A percentile compares a stretch with the other conserved stretches of the same genome.
Conservation (phyloP, 2,888 invertebrate genomes). For the Malacosoma neustria region DNA sequence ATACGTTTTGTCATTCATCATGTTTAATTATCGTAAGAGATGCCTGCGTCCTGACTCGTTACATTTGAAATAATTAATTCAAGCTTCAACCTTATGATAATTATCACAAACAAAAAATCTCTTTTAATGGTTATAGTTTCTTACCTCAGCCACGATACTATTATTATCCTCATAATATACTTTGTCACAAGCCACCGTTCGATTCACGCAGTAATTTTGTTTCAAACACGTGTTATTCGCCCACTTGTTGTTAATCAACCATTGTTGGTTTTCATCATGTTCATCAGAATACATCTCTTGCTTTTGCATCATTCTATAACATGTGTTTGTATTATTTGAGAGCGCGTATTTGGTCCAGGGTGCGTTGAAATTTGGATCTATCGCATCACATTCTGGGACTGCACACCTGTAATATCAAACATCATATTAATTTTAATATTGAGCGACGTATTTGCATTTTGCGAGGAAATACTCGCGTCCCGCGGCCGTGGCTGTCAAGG, state of each 20-base stretch:
- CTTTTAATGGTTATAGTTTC: slow-evolving; percentile 14
- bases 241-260: slow-evolving; percentile 2
- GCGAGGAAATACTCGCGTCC: neutral
- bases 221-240: slow-evolving; percentile 36
- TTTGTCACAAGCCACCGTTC: slow-evolving; percentile 58
- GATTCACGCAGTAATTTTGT: slow-evolving; percentile 37
- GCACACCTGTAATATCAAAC: slow-evolving; percentile 31
- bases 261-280: slow-evolving; percentile 10
- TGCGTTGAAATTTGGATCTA: slow-evolving; percentile 34
- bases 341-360: slow-evolving; percentile 64
- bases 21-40: too few relatives aligned
- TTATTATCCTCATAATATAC: slow-evolving; percentile 75
- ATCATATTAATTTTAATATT: neutral
- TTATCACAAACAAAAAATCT: too few relatives aligned
- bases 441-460: neutral
- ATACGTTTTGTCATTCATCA: too few relatives aligned
- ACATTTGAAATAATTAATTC: too few relatives aligned
- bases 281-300: slow-evolving; percentile 6
- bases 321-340: slow-evolving; percentile 45
- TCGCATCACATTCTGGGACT: slow-evolving; percentile 48
- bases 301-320: slow-evolving; percentile 37
- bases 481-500: neutral
- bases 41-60: too few relatives aligned
- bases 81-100: too few relatives aligned
- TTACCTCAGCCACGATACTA: slow-evolving; percentile 80